Base-by-base conservation (phyloP, 2,888 invertebrate genomes). In the Pycnomerus fuliginosus region DNA sequence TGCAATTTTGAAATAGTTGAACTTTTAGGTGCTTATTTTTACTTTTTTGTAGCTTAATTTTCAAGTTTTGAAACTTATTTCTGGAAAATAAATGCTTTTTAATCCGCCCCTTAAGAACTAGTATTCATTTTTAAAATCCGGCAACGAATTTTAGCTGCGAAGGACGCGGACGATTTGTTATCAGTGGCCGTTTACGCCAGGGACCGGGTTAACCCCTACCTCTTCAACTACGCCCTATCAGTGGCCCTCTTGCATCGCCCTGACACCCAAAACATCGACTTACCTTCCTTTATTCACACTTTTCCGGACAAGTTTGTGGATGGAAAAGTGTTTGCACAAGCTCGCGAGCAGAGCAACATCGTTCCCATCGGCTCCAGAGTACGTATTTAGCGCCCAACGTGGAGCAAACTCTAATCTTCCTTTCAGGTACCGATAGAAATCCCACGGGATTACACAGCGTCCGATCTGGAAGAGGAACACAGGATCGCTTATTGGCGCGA, bases 251-350 rank as follows among this genome's bases (percentile, higher is more conserved):
- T 87, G 60, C 88, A 89, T 73, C 79, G 87, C 5, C 68, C 72
- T 0, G 88, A 89, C 64, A 86, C 87, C 2, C 81, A 81, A 59
- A 78, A 83, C 25, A 61, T 90, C 14, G 77, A 79, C 38, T 69
- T 88, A 30, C 90, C 90, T 0, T 80, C 86, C 0, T 80, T 90
- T 52, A 80, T 82, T 23, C 85, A 89, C 68, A 76, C 83, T 0
- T 90, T 92, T 68, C 93, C 92, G 0, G 84, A 85, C 64, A 88
- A 89, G 69, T 92, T 87, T 69, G 74, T 91, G 59, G 88, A 89
- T 58, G 81, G 87, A 7, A 80, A 82, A 27, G 78, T 85, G 3
- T 84, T 90, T 64, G 74, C 80, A 1, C 74, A 78, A 34, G 87
- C 86, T 0, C 76, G 85, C 8, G 85, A 87, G 64, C 82, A 84